Percentiles rank a stretch among this genome's conserved stretches.
Conservation (phyloP, 2,797 vertebrate genomes). For the Macropus fuliginosus region DNA sequence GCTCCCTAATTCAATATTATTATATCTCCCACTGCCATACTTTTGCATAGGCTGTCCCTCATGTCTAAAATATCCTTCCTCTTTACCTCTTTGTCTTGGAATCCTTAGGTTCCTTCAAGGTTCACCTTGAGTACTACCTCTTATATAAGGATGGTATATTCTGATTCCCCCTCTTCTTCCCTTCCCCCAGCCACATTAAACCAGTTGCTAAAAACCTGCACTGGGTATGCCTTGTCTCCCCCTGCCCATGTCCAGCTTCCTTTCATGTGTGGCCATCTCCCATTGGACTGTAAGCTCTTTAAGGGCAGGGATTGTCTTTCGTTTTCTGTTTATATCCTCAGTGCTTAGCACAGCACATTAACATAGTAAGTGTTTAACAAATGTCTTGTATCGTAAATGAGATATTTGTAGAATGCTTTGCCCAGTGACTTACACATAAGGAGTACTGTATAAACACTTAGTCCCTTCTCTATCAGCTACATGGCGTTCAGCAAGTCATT, state of each 20-base stretch:
- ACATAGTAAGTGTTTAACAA: not conserved
- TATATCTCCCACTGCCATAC: not conserved
- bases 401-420: not conserved
- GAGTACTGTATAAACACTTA: not conserved
- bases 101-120: no score
- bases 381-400: not conserved
- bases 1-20: not conserved
- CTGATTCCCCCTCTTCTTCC: not conserved
- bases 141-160: not conserved
- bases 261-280: not conserved
- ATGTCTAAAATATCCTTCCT: no score
- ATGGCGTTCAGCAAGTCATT: not conserved
- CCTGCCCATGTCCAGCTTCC: not conserved
- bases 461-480: not conserved
- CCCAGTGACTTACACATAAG: not conserved
- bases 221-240: not conserved
- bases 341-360: not conserved
- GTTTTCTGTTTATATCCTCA: not conserved
- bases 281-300: not conserved
- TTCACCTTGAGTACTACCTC: not conserved
- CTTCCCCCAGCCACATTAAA: not conserved
- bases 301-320: not conserved
- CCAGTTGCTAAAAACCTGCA: not conserved
- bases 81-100: no score
- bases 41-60: no score